Conservation (phyloP, 1,140 invertebrate genomes). For the Brachionus rotundiformis region DNA sequence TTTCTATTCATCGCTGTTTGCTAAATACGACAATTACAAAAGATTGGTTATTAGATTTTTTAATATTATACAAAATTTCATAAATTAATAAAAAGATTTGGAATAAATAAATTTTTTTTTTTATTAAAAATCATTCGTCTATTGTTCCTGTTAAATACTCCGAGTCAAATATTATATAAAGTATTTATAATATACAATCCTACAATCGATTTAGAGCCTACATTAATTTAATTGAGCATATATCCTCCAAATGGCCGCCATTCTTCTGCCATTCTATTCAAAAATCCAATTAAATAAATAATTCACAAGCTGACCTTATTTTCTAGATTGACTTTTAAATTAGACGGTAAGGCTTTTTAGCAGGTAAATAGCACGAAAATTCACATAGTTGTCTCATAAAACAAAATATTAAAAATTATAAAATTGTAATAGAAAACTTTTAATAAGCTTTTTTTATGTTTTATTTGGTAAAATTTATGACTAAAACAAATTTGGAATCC, state of each 20-base stretch:
- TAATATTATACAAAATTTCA: not conserved
- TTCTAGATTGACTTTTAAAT: slow-evolving; percentile 5
- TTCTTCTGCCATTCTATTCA: not conserved
- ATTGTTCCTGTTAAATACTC: not conserved
- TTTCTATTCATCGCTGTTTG: not conserved
- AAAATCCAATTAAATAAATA: not conserved
- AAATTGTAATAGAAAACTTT: not conserved
- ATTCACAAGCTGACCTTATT: slow-evolving; percentile 18
- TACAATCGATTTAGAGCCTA: not conserved
- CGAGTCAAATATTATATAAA: slow-evolving; percentile 10
- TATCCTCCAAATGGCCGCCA: not conserved
- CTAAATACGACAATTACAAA: not conserved
- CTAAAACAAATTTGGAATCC: not conserved
- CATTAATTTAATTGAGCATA: slow-evolving; percentile 1
- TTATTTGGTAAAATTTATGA: not conserved
- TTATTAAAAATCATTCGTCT: not conserved
- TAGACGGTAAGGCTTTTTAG: not conserved
- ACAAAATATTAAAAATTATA: too few species aligned
- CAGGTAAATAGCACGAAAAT: not conserved
- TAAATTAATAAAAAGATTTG: not conserved
- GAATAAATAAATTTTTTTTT: not conserved
- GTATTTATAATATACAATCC: not conserved
- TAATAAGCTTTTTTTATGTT: not conserved
- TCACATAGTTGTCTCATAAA: not conserved
- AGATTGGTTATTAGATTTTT: not conserved